Evolutionary conservation across 1,140 invertebrate species (phyloP).

Genomic region (Aleiodes sp.): DNA sequence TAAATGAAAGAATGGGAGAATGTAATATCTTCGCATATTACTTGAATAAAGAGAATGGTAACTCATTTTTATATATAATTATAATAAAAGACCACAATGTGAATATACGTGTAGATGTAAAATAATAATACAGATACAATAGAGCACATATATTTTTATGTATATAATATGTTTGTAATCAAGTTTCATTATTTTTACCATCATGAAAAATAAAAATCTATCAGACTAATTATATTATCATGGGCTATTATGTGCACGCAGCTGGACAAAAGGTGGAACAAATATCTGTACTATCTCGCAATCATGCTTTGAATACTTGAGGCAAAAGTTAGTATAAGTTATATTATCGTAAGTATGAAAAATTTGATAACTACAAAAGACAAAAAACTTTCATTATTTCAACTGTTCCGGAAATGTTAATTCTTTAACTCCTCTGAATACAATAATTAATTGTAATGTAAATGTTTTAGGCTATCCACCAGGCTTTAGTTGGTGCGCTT

Average conservation of each 20-base stretch:
- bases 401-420: neutral
- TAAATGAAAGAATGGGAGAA: too few species aligned
- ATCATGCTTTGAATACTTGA: slow-evolving; percentile 53
- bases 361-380: neutral
- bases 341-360: neutral
- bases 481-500: slow-evolving; percentile 64
- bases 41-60: neutral
- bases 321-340: neutral
- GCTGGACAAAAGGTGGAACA: slow-evolving; percentile 57
- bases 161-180: neutral
- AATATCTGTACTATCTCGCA: slow-evolving; percentile 49
- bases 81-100: slow-evolving; percentile 9
- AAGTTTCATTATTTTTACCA: neutral
- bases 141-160: slow-evolving; percentile 11
- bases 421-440: neutral
- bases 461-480: slow-evolving; percentile 63
- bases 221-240: slow-evolving; percentile 18
- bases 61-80: too few species aligned
- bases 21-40: neutral
- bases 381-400: neutral
- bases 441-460: neutral
- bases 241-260: slow-evolving; percentile 58
- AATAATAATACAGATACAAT: neutral
- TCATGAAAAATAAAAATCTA: neutral
- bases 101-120: slow-evolving; percentile 17